These are phyloP conservation scores for Rhinella marina DNA, from an alignment of 2,797 vertebrate species.

Conservation along the genomic window DNA sequence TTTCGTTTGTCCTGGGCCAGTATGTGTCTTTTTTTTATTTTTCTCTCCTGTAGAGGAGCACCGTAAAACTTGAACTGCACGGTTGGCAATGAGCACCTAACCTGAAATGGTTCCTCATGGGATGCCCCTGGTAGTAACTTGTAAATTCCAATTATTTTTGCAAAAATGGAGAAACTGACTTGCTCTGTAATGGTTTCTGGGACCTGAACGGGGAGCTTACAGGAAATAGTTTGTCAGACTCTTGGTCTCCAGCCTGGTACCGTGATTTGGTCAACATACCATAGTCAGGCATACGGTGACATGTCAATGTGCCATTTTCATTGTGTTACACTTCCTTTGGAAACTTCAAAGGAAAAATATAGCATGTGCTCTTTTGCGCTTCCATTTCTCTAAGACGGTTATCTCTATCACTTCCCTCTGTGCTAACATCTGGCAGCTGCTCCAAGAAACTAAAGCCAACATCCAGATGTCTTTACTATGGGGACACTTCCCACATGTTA, in stretches of 20 bases:
- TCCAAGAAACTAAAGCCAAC: background rate
- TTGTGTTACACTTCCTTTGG: background rate
- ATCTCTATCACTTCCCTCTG: constrained; percentile 34
- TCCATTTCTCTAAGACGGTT: background rate
- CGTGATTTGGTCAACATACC: too few species aligned
- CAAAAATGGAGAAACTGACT: too few species aligned
- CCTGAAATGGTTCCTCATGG: too few species aligned
- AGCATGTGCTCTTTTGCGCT: background rate
- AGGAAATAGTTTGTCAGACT: background rate
- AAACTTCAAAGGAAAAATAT: background rate
- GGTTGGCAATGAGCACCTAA: too few species aligned
- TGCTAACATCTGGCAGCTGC: constrained; percentile 30
- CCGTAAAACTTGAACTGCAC: too few species aligned
- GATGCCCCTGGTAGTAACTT: too few species aligned
- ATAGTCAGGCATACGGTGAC: background rate
- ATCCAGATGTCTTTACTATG: constrained; percentile 32
- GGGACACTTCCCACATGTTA: constrained; percentile 26
- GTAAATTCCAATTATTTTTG: too few species aligned
- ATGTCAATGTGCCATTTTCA: background rate
- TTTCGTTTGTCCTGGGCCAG: too few species aligned
- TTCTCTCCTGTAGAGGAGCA: too few species aligned
- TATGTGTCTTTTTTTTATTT: too few species aligned
- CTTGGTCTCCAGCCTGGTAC: constrained; percentile 5
- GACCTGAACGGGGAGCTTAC: background rate
- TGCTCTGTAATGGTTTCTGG: background rate